Percentiles rank a stretch among this genome's conserved stretches.
Conservation (phyloP, 2,797 vertebrate species). For the Neoniphon sammara region DNA sequence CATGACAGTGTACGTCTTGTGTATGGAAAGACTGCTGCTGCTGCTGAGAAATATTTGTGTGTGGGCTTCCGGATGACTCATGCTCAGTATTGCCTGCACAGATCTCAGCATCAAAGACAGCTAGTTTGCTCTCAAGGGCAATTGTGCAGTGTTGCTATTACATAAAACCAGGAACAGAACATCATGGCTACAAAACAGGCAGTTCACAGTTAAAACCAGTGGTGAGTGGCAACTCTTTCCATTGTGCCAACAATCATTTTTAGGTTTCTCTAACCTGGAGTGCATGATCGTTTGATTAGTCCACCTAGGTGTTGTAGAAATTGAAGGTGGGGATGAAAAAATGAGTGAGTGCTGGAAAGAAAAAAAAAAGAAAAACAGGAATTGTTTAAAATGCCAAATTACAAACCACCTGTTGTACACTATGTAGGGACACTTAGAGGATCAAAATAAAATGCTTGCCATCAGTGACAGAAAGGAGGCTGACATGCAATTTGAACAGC, state of each 20-base stretch:
- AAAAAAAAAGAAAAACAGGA: neutral
- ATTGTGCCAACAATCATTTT: conserved; percentile 60
- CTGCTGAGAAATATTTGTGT: conserved; percentile 67
- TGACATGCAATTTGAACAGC: neutral
- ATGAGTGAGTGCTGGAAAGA: neutral
- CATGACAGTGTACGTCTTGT: conserved; percentile 58
- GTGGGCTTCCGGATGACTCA: conserved; percentile 80
- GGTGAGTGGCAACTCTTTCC: conserved; percentile 42
- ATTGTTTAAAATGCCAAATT: neutral
- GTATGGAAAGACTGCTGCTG: conserved; percentile 63
- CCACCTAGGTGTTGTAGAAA: neutral
- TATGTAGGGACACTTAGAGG: too few relatives aligned
- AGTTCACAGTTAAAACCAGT: conserved; percentile 48
- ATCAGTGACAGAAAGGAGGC: neutral
- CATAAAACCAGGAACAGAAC: conserved; percentile 74
- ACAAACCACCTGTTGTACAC: neutral
- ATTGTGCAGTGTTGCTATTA: conserved; percentile 72
- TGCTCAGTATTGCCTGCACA: conserved; percentile 75
- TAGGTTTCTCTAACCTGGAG: conserved; percentile 35
- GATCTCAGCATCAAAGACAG: conserved; percentile 77
- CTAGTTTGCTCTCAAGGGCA: conserved; percentile 78
- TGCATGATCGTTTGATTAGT: conserved; percentile 25
- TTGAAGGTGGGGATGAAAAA: neutral
- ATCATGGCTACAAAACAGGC: conserved; percentile 64
- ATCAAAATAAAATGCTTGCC: neutral